Evolutionary conservation across 1,140 invertebrate genomes (phyloP).

Genomic region (Formica selysi): DNA sequence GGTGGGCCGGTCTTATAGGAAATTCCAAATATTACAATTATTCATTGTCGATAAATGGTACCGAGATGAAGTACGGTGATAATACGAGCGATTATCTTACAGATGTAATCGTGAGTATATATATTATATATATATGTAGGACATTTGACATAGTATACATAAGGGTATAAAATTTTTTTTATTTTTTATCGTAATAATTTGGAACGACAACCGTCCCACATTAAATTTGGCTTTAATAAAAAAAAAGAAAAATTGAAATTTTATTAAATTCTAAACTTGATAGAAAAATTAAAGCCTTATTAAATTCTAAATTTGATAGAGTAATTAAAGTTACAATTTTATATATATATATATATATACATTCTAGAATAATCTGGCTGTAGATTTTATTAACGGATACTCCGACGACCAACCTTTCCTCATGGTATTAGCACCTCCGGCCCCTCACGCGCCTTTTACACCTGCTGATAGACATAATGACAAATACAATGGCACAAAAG

Average conservation of each 20-base stretch:
- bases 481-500: constrained; percentile 88
- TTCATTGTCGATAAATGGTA: constrained; percentile 93
- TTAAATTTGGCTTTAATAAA: not conserved
- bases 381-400: constrained; percentile 87
- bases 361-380: constrained; percentile 87
- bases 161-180: not conserved
- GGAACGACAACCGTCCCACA: not conserved
- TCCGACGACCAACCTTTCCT: constrained; percentile 89
- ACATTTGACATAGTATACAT: not conserved
- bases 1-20: constrained; percentile 93
- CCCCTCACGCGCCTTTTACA: constrained; percentile 94
- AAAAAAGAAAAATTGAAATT: not conserved
- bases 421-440: constrained; percentile 94
- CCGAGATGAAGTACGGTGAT: constrained; percentile 87
- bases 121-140: too few species aligned
- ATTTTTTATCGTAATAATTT: not conserved
- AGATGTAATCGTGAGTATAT: constrained; percentile 92
- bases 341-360: not conserved
- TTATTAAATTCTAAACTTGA: too few species aligned
- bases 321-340: not conserved
- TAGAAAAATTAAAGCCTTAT: not conserved
- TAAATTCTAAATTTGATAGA: too few species aligned
- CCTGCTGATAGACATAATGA: constrained; percentile 91
- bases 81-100: constrained; percentile 91
- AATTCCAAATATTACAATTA: constrained; percentile 97